These are phyloP conservation scores for Bubalus kerabau DNA, from an alignment of 2,113 vertebrate genomes.

Conservation along the genomic window DNA sequence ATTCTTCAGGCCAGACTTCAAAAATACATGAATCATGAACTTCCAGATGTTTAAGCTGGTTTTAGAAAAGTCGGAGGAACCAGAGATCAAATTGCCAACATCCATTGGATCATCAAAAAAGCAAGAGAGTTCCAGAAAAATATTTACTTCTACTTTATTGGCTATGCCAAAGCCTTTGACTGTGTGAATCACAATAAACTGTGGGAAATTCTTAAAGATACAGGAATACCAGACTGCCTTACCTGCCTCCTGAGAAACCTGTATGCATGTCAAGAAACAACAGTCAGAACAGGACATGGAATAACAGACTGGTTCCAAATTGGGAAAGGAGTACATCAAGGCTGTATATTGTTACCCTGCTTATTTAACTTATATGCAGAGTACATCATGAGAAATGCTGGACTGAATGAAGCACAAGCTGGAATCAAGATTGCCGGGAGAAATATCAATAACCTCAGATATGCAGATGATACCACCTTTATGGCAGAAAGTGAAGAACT, in stretches of 20 bases:
- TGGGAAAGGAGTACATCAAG: neutral
- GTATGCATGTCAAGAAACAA: neutral
- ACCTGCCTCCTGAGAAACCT: neutral
- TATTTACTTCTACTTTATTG: neutral
- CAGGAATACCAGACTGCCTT: neutral
- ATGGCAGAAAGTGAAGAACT: neutral
- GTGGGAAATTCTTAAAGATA: neutral
- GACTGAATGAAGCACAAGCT: neutral
- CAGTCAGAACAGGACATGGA: neutral
- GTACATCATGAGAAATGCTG: neutral
- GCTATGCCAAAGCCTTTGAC: neutral
- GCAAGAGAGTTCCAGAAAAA: neutral
- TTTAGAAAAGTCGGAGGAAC: neutral
- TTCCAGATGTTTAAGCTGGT: neutral
- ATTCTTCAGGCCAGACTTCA: neutral
- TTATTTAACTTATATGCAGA: neutral
- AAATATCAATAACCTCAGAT: neutral
- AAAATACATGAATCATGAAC: neutral
- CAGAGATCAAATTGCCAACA: neutral
- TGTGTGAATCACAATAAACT: neutral
- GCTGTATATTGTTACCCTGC: neutral
- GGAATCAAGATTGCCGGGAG: neutral
- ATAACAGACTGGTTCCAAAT: neutral
- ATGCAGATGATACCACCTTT: neutral
- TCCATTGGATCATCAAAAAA: rapidly evolving